Evolutionary conservation across 1,140 invertebrate species (phyloP).

Genomic region (Elymnias hypermnestra): DNA sequence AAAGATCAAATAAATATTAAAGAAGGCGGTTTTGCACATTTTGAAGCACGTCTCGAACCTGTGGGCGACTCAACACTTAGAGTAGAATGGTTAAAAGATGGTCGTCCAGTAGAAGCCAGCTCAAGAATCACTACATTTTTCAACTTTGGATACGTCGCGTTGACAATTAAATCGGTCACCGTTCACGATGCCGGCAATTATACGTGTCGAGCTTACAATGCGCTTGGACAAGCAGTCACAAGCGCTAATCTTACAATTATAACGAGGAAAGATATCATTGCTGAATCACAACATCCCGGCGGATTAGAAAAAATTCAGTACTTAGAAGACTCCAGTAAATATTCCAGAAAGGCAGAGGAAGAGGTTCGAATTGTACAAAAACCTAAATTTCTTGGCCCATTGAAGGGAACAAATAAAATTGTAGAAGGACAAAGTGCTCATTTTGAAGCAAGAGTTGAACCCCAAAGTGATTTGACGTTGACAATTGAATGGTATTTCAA

Average conservation of each 20-base stretch:
- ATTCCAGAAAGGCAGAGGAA: slow-evolving; percentile 81
- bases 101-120: slow-evolving; percentile 91
- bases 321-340: slow-evolving; percentile 88
- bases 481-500: slow-evolving; percentile 95
- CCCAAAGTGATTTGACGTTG: slow-evolving; percentile 92
- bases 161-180: slow-evolving; percentile 96
- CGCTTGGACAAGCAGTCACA: slow-evolving; percentile 92
- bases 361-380: slow-evolving; percentile 85
- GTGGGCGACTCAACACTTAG: slow-evolving; percentile 92
- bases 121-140: slow-evolving; percentile 96
- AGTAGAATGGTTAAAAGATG: slow-evolving; percentile 98
- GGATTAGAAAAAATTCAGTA: slow-evolving; percentile 93
- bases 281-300: slow-evolving; percentile 90
- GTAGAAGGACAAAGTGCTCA: slow-evolving; percentile 97
- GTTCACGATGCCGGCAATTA: slow-evolving; percentile 94
- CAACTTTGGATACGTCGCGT: slow-evolving; percentile 96
- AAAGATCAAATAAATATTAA: slow-evolving; percentile 92
- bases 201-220: slow-evolving; percentile 92
- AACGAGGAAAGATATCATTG: slow-evolving; percentile 89
- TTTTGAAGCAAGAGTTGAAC: slow-evolving; percentile 96
- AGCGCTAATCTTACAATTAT: slow-evolving; percentile 91
- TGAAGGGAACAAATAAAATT: slow-evolving; percentile 94
- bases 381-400: slow-evolving; percentile 89
- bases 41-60: slow-evolving; percentile 96
- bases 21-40: slow-evolving; percentile 96